Percentiles rank a stretch among this genome's conserved stretches.
phyloP scores from a whole-genome alignment of 2,113 vertebrate species.

The Malurus melanocephalus region DNA sequence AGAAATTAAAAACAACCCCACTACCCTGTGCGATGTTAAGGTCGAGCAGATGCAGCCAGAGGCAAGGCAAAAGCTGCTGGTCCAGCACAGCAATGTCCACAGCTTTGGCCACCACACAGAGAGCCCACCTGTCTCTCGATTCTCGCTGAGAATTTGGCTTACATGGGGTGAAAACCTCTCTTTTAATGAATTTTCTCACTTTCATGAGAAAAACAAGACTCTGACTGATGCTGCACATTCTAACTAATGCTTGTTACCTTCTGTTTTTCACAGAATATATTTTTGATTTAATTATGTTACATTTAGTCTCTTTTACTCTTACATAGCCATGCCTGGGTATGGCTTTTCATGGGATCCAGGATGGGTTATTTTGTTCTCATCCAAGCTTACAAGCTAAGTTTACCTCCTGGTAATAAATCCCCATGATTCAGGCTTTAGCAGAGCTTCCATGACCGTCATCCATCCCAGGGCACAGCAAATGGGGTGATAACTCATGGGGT shows the following conservation, averaged over 20 bases:
- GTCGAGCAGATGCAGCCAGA: background rate
- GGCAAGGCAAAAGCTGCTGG: background rate
- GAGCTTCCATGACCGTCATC: background rate
- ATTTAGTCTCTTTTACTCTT: background rate
- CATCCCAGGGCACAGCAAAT: background rate
- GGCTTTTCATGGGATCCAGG: background rate
- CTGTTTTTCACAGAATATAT: background rate
- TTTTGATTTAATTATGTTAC: background rate
- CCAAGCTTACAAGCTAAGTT: background rate
- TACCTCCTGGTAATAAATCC: background rate
- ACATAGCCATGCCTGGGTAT: background rate
- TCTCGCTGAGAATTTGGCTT: background rate
- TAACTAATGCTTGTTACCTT: background rate
- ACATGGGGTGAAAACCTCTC: background rate
- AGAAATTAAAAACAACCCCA: background rate
- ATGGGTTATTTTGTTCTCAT: background rate
- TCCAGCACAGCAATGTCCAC: background rate
- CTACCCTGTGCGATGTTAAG: background rate
- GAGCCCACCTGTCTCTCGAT: background rate
- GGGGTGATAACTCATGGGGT: background rate
- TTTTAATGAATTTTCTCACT: background rate
- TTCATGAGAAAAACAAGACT: background rate
- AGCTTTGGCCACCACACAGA: accelerated
- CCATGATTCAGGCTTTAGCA: background rate
- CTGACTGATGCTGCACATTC: background rate